Evolutionary conservation across 1,140 invertebrate species (phyloP).

Genomic region (Palaemon carinicauda): DNA sequence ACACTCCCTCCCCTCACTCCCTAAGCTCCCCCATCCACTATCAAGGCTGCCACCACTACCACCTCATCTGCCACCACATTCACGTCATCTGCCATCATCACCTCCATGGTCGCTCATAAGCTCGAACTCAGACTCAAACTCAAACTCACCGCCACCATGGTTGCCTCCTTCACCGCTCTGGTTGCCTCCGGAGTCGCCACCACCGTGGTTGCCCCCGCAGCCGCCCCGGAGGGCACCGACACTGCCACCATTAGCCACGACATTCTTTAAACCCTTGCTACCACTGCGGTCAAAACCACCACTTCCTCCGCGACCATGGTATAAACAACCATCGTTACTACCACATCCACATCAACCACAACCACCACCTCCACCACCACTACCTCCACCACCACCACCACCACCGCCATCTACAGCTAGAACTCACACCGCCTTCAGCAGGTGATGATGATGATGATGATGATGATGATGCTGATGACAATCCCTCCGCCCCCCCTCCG

Average conservation of each 20-base stretch:
- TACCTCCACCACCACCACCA: not conserved
- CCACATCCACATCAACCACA: not conserved
- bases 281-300: conserved; percentile 50
- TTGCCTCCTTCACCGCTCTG: not conserved
- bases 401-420: conserved; percentile 32
- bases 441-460: conserved; percentile 21
- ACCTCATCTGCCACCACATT: not conserved
- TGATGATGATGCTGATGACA: not conserved
- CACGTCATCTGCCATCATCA: not conserved
- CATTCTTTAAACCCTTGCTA: conserved; percentile 28
- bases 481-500: not conserved
- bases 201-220: not conserved
- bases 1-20: not conserved
- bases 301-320: conserved; percentile 43
- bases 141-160: not conserved
- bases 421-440: conserved; percentile 50
- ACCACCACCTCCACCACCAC: not conserved
- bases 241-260: conserved; percentile 26
- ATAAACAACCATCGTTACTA: not conserved
- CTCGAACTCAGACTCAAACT: not conserved
- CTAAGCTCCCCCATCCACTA: not conserved
- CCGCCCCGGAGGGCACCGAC: conserved; percentile 15
- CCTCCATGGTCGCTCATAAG: not conserved
- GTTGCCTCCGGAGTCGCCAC: not conserved
- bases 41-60: not conserved